A percentile compares a stretch with the other conserved stretches of the same genome.
Conservation (phyloP, 1,140 invertebrate species). For the Conopomorpha cramerella region DNA sequence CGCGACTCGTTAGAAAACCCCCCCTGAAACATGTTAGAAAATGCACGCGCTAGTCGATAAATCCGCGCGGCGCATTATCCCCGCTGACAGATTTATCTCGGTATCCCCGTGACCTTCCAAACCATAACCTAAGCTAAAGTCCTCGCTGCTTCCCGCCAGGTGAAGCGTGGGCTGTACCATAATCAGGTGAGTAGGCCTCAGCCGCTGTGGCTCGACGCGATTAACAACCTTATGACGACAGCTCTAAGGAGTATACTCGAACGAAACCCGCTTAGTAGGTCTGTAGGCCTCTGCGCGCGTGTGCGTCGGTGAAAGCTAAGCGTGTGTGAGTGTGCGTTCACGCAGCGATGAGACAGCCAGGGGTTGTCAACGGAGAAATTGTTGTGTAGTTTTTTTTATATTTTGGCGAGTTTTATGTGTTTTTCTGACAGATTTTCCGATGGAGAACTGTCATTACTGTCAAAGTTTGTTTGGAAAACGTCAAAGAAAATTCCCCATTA, state of each 20-base stretch:
- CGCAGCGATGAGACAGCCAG: slow-evolving; percentile 49
- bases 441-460: background rate
- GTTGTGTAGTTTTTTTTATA: background rate
- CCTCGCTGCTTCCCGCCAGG: no score
- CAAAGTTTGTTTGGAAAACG: no score
- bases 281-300: slow-evolving; percentile 38
- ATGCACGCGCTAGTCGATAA: no score
- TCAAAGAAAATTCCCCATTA: no score
- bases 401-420: background rate
- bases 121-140: background rate
- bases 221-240: slow-evolving; percentile 10
- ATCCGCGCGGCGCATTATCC: no score
- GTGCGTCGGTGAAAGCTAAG: slow-evolving; percentile 24
- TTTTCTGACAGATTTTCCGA: background rate
- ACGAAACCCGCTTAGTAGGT: slow-evolving; percentile 45
- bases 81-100: no score
- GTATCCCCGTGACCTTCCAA: background rate
- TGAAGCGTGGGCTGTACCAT: slow-evolving; percentile 20
- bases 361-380: slow-evolving; percentile 21
- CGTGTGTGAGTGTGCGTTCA: slow-evolving; percentile 28
- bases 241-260: slow-evolving; percentile 8
- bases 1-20: no score
- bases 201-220: slow-evolving; percentile 7
- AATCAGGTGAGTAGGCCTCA: slow-evolving; percentile 19
- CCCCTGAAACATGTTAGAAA: no score